These are phyloP conservation scores for Ridgeia piscesae DNA, from an alignment of 1,140 invertebrate species.

Conservation along the genomic window DNA sequence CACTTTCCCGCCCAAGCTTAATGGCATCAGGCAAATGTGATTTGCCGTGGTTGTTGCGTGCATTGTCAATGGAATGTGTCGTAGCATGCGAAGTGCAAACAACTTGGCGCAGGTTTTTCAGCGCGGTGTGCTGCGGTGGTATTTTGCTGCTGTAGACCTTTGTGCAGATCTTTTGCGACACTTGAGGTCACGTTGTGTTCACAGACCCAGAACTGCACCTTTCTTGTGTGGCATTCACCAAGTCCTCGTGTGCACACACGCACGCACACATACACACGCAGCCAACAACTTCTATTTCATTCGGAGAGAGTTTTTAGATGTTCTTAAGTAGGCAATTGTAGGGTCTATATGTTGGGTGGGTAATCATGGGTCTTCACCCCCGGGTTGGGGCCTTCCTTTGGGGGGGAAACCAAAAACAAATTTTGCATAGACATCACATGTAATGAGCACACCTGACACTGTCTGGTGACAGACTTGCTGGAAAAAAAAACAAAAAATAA, in stretches of 20 bases:
- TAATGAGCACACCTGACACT: background rate
- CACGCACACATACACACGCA: no score
- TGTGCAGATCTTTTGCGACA: background rate
- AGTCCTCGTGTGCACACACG: background rate
- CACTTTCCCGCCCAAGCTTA: background rate
- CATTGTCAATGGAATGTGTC: background rate
- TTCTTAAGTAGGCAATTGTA: background rate
- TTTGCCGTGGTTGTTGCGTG: background rate
- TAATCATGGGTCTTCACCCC: background rate
- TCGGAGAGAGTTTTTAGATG: background rate
- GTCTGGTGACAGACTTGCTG: no score
- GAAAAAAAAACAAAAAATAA: no score
- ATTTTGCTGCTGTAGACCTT: background rate
- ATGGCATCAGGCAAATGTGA: background rate
- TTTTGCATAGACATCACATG: background rate
- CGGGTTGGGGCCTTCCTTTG: background rate
- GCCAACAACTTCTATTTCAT: background rate
- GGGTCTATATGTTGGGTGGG: background rate
- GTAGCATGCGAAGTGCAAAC: background rate
- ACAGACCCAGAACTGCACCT: background rate
- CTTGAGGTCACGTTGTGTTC: background rate
- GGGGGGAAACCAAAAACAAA: background rate
- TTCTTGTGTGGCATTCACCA: background rate
- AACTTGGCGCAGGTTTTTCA: background rate
- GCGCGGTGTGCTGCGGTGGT: no score